Base-by-base conservation (phyloP, 2,888 invertebrate genomes). In the Chrysolina haemoptera region DNA sequence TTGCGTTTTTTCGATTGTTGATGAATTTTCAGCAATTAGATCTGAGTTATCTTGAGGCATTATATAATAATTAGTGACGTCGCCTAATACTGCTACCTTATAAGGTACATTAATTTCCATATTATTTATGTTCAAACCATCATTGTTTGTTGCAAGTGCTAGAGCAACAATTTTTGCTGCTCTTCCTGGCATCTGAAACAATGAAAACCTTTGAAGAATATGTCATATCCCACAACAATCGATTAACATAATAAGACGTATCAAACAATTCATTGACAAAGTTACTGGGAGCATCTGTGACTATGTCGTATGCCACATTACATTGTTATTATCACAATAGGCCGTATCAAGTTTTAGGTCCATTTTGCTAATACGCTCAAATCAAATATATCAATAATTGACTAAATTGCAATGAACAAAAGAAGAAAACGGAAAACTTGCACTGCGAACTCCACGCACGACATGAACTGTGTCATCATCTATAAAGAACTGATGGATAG, bases 31-130 rank as follows among this genome's bases (percentile, higher is more conserved):
- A 50, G 12, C 50, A 50, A 6, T 50, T n/a, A 50, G 50, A 50
- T 50, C 50, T 50, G 50, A 50, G 50, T n/a, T n/a, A 50, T n/a
- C 50, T 14, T 50, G n/a, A 50, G 50, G 50, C 50, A n/a, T 6
- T 50, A 50, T 50, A 50, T 50, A 50, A 50, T 50, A 9, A 18
- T 50, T 50, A 50, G n/a, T 50, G 50, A 16, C 16, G 50, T 50
- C 50, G n/a, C 50, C 18, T n/a, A 50, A 50, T n/a, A 50, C 50
- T 50, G 50, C 50, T 16, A 50, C n/a, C 16, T 50, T 16, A 50
- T 50, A 50, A 50, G 50, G 50, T 50, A 50, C 50, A 50, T 50
- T 50, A 50, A 50, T 50, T 50, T 50, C 50, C 50, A 50, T 50
- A 50, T 50, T n/a, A 50, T 50, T 50, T 50, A 50, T 50, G n/a